Evolutionary conservation across 2,113 vertebrate species (phyloP), one percentile per base, ranked within the genome.

Genomic region (Verasper variegatus): DNA sequence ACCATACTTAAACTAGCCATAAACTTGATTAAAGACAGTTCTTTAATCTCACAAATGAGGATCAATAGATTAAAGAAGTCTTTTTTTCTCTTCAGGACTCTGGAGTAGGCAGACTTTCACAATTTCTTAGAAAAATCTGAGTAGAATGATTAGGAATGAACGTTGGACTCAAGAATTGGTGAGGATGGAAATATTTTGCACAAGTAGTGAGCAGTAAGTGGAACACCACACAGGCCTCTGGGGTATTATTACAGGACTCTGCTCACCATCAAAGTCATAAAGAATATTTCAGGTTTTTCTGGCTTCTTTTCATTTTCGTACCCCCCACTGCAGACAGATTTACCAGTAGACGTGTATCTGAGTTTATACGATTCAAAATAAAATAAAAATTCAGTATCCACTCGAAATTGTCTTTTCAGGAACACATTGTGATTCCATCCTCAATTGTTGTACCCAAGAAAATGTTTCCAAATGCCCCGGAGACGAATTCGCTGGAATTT

Each of bases 11-110:
- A 80, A 56, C n/a, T n/a, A n/a, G n/a, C n/a, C 71, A 65, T 71
- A 61, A 80, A 79, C 68, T 72, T 83, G 61, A 86, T 88, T 77
- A 82, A 84, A 86, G 76, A 63, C 66, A 58, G 56, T 64, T 66
- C 56, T 79, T 76, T 82, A 80, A 88, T 90, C 82, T 78, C 60
- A 78, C 73, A 81, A 89, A 90, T 88, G 74, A 88, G 71, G 59
- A 75, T 78, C 79, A 78, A 71, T 78, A 69, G 80, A 86, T 87
- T 82, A 81, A 86, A 84, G 49, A 8, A n/a, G 76, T 31, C 60
- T 52, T 65, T 26, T 81, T 78, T 81, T 57, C 18, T 31, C 3
- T n/a, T 40, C 10, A 63, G 12, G 71, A 80, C 61, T 74, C 55
- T 17, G 14, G 31, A 61, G 68, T 77, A 65, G 74, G 63, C 60